phyloP scores from a whole-genome alignment of 1,140 invertebrate genomes.

The Oreohelix idahoensis region DNA sequence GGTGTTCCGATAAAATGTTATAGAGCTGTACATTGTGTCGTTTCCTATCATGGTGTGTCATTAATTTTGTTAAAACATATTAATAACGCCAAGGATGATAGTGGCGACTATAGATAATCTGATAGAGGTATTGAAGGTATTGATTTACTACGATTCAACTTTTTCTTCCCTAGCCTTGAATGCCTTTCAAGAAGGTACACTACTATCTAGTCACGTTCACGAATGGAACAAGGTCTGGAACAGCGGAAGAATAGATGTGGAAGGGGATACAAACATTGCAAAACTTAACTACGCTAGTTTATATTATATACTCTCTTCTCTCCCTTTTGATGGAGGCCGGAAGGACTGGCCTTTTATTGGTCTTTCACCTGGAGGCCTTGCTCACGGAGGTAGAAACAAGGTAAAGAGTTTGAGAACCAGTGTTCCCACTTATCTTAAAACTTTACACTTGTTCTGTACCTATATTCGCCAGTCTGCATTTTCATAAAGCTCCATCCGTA shows the following conservation, averaged over 20 bases:
- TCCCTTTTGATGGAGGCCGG: constrained; percentile 61
- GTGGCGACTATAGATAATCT: too few species aligned
- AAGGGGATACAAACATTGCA: constrained; percentile 60
- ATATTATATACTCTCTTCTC: constrained; percentile 73
- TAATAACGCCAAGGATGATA: too few species aligned
- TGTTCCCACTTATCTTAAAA: too few species aligned
- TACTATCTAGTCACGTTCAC: constrained; percentile 53
- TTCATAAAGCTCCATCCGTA: too few species aligned
- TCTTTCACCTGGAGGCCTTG: constrained; percentile 65
- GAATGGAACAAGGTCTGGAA: constrained; percentile 63
- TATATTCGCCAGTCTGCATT: too few species aligned
- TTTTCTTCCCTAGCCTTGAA: background rate
- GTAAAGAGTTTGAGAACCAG: constrained; percentile 20
- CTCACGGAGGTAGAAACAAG: constrained; percentile 52
- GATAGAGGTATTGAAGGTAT: too few species aligned
- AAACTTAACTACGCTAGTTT: constrained; percentile 66
- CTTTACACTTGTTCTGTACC: too few species aligned
- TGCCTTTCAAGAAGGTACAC: constrained; percentile 30
- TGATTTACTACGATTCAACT: background rate
- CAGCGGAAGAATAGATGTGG: constrained; percentile 62
- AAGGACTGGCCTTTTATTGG: constrained; percentile 62
- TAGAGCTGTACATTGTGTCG: too few species aligned
- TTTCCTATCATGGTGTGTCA: too few species aligned
- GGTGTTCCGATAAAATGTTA: too few species aligned
- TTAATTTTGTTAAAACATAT: too few species aligned